These are phyloP conservation scores for Sinocyclocheilus anophthalmus DNA, from an alignment of 2,113 vertebrate genomes.

Conservation along the genomic window DNA sequence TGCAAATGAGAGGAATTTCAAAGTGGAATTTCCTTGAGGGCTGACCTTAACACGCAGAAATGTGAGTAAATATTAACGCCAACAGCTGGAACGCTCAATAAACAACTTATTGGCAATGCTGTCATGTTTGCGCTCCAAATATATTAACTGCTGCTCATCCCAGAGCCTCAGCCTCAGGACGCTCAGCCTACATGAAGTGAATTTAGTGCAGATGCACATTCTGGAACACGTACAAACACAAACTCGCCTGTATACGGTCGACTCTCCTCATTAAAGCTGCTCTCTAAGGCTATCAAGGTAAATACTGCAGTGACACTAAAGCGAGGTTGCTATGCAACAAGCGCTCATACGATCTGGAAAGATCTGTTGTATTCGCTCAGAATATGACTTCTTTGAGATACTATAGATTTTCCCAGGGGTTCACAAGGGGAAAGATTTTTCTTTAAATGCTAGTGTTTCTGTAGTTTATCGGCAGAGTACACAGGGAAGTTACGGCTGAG, in stretches of 20 bases:
- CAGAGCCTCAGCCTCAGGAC: constrained; percentile 34
- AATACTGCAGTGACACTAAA: constrained; percentile 53
- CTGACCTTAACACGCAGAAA: constrained; percentile 63
- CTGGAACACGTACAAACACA: constrained; percentile 8
- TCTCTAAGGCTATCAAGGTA: constrained; percentile 36
- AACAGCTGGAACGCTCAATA: constrained; percentile 62
- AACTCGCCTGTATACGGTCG: neutral
- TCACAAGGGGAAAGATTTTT: neutral
- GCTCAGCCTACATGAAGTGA: neutral
- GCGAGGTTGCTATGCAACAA: constrained; percentile 75
- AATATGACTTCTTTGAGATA: constrained; percentile 41
- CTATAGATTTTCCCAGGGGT: constrained; percentile 28
- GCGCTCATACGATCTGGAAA: constrained; percentile 7
- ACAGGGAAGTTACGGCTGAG: neutral
- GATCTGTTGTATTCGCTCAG: constrained; percentile 3
- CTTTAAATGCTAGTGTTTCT: constrained; percentile 23
- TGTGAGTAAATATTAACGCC: constrained; percentile 71
- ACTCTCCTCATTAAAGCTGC: constrained; percentile 1
- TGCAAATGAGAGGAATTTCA: constrained; percentile 63
- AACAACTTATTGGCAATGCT: constrained; percentile 52
- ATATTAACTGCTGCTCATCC: constrained; percentile 46
- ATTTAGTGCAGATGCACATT: neutral
- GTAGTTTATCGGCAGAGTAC: neutral
- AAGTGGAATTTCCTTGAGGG: constrained; percentile 60
- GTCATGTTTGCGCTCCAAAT: constrained; percentile 61